Conservation (phyloP, 2,797 vertebrate species). For the Tapirus indicus region DNA sequence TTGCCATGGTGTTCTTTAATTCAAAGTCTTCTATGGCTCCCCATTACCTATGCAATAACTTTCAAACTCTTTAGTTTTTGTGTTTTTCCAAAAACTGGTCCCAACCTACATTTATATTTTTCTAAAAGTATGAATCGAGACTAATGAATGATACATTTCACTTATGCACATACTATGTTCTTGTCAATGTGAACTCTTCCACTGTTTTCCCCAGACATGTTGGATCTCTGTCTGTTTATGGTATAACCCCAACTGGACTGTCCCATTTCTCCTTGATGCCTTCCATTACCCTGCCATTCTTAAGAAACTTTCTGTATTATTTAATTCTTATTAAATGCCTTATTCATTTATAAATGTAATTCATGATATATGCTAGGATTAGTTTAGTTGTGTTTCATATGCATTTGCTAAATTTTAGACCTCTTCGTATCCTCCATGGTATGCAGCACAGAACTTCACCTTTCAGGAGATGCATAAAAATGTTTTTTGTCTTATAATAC, state of each 20-base stretch:
- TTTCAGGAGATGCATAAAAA: not conserved
- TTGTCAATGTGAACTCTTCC: not conserved
- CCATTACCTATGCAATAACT: not conserved
- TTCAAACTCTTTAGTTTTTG: not conserved
- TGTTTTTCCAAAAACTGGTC: not conserved
- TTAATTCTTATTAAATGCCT: not conserved
- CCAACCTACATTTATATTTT: not conserved
- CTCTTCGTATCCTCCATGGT: not conserved
- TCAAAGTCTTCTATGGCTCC: not conserved
- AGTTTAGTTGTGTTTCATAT: not conserved
- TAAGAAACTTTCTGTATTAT: not conserved
- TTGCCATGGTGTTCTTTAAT: not conserved
- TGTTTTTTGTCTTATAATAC: not conserved
- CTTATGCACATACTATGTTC: not conserved
- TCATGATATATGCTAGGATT: not conserved
- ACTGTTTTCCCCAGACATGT: not conserved
- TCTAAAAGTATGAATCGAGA: not conserved
- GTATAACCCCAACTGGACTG: fast-evolving
- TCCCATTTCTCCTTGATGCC: not conserved
- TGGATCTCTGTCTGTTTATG: not conserved
- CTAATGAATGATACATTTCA: not conserved
- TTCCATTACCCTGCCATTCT: not conserved
- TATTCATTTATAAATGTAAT: not conserved
- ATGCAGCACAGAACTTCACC: not conserved
- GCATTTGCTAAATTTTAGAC: not conserved